These are phyloP conservation scores for Caradrina clavipalpis DNA, from an alignment of 2,888 invertebrate genomes.

Conservation along the genomic window DNA sequence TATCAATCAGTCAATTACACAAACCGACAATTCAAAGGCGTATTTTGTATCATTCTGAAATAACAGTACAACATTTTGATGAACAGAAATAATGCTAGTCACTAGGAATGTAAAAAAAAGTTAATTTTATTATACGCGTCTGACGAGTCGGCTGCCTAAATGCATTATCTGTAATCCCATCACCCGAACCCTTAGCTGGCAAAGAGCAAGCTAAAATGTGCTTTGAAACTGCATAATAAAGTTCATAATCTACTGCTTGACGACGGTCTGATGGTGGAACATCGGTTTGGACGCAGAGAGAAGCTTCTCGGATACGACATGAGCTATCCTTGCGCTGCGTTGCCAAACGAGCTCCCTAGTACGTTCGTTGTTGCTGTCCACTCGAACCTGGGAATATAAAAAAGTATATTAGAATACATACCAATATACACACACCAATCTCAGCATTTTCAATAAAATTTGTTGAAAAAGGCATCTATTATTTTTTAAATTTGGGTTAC, in stretches of 20 bases:
- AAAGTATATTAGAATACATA: background rate
- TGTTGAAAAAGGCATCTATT: too few relatives aligned
- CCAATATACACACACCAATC: background rate
- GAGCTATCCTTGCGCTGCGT: constrained; percentile 95
- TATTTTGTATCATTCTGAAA: constrained; percentile 25
- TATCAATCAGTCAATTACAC: constrained; percentile 61
- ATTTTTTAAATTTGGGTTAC: too few relatives aligned
- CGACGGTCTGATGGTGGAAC: constrained; percentile 79
- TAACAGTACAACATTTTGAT: constrained; percentile 12
- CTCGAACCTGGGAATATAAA: constrained; percentile 92
- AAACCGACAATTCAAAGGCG: constrained; percentile 65
- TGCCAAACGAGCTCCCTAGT: constrained; percentile 96
- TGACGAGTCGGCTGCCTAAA: constrained; percentile 62
- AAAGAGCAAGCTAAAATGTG: constrained; percentile 35
- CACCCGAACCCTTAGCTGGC: constrained; percentile 50
- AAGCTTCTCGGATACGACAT: constrained; percentile 95
- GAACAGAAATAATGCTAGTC: background rate
- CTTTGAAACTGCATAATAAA: constrained; percentile 10
- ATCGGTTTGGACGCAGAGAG: constrained; percentile 88
- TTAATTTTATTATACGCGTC: constrained; percentile 39
- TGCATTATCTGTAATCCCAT: constrained; percentile 57
- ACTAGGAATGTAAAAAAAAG: background rate
- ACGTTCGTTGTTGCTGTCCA: constrained; percentile 96
- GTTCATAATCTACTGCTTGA: constrained; percentile 67
- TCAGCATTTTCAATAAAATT: too few relatives aligned